Evolutionary conservation across 2,113 vertebrate species (phyloP).

Genomic region (Myotis brandtii): DNA sequence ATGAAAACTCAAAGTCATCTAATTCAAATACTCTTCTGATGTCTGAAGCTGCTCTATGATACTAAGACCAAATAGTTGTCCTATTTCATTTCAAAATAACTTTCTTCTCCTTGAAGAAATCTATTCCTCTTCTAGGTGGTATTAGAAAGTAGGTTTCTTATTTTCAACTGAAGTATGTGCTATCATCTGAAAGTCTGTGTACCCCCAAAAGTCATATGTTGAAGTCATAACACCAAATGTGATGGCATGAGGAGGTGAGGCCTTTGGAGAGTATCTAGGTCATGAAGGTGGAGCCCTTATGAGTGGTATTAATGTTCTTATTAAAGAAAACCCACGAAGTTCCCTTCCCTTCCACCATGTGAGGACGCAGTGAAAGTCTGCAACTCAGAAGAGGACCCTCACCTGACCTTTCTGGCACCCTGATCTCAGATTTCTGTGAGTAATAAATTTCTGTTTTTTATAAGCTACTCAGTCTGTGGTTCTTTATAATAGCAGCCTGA

Average conservation of each 20-base stretch:
- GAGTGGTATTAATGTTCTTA: not conserved
- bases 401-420: no score
- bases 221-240: not conserved
- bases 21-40: not conserved
- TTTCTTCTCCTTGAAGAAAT: not conserved
- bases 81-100: constrained; percentile 42
- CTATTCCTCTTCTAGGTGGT: not conserved
- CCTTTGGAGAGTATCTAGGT: not conserved
- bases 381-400: not conserved
- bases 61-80: not conserved
- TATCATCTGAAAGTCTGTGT: not conserved
- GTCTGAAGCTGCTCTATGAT: not conserved
- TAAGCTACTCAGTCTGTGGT: not conserved
- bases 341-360: not conserved
- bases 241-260: not conserved
- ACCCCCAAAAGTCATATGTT: not conserved
- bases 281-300: not conserved
- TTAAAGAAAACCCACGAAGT: not conserved
- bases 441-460: not conserved
- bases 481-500: not conserved
- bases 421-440: not conserved
- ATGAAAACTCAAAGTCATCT: not conserved
- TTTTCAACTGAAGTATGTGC: not conserved
- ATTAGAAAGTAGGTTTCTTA: not conserved
- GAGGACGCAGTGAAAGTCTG: not conserved